These are phyloP conservation scores for Drosophila takahashii DNA, from an alignment of 1,140 invertebrate genomes.

Conservation along the genomic window DNA sequence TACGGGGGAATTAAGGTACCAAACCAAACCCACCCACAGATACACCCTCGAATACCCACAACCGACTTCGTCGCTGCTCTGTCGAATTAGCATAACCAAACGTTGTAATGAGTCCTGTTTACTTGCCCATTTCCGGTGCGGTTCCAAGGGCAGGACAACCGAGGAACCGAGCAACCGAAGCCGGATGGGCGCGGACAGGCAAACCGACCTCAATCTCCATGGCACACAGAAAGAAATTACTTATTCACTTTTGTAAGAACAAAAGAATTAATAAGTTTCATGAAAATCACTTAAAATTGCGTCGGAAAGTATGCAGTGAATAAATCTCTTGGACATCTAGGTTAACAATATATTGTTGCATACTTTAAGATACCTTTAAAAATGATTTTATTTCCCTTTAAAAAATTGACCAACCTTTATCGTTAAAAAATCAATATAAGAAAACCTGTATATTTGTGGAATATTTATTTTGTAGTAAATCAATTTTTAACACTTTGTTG, in stretches of 20 bases:
- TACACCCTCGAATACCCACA: slow-evolving; percentile 10
- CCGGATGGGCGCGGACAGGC: slow-evolving; percentile 33
- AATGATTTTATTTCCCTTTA: too few species aligned
- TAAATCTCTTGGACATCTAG: too few species aligned
- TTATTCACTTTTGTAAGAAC: too few species aligned
- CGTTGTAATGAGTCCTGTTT: slow-evolving; percentile 81
- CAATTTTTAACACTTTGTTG: too few species aligned
- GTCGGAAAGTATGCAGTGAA: too few species aligned
- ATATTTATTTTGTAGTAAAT: too few species aligned
- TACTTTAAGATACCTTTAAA: too few species aligned
- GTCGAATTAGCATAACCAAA: slow-evolving; percentile 79
- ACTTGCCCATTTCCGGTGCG: slow-evolving; percentile 78
- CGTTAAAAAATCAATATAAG: too few species aligned
- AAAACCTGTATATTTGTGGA: too few species aligned
- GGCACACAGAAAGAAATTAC: not conserved
- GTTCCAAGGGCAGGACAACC: slow-evolving; percentile 33
- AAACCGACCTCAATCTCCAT: slow-evolving; percentile 22
- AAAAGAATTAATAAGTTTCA: not conserved
- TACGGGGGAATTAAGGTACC: slow-evolving; percentile 54
- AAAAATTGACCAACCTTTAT: too few species aligned
- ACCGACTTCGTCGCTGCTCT: slow-evolving; percentile 20
- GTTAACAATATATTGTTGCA: too few species aligned
- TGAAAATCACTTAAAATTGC: too few species aligned
- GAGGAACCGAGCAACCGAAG: slow-evolving; percentile 22
- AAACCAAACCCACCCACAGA: not conserved